phyloP scores from a whole-genome alignment of 2,888 invertebrate genomes.

The Nomada ruficornis region DNA sequence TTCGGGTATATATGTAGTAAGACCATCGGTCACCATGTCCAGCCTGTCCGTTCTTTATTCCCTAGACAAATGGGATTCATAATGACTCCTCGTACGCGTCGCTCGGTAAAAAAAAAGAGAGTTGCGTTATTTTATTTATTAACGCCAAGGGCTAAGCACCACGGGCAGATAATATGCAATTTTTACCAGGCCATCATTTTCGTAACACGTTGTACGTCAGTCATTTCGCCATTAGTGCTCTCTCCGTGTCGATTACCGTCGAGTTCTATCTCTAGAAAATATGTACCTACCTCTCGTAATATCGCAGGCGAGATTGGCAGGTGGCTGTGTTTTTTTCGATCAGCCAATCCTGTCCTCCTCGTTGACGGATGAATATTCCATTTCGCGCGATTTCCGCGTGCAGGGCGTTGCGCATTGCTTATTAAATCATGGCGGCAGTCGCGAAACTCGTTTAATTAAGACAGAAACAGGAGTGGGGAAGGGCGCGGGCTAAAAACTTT shows the following conservation, averaged over 20 bases:
- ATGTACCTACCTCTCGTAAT: not conserved
- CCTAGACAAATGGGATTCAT: constrained; percentile 71
- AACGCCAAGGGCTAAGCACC: constrained; percentile 40
- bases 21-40: constrained; percentile 67
- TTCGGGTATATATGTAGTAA: constrained; percentile 46
- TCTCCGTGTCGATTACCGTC: constrained; percentile 13
- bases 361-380: constrained; percentile 1
- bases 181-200: constrained; percentile 58
- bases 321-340: not conserved
- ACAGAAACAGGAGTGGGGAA: constrained; percentile 2
- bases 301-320: not conserved
- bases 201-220: constrained; percentile 18
- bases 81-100: constrained; percentile 61
- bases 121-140: constrained; percentile 66
- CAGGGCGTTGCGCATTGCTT: not conserved
- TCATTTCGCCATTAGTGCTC: constrained; percentile 27
- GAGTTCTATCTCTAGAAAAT: constrained; percentile 8
- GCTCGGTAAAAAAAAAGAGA: constrained; percentile 27
- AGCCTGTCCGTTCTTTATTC: constrained; percentile 62
- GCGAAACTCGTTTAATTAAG: constrained; percentile 33
- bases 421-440: constrained; percentile 6
- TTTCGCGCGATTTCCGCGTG: not conserved
- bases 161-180: constrained; percentile 56
- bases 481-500: constrained; percentile 46
- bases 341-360: too few relatives aligned